These are phyloP conservation scores for Oryzias sinensis DNA, from an alignment of 2,797 vertebrate species.

Conservation along the genomic window DNA sequence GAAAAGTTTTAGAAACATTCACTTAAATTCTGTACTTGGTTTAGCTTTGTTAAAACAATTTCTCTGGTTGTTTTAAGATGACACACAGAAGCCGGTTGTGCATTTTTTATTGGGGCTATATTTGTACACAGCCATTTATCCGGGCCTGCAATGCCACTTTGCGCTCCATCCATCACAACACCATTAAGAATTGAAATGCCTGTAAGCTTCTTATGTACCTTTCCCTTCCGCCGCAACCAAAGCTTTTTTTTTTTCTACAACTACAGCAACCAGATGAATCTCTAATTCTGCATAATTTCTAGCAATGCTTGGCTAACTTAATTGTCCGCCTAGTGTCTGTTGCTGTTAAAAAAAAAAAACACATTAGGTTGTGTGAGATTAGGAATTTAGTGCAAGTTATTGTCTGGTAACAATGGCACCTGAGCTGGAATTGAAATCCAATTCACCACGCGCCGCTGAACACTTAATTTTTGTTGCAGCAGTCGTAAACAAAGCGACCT, in stretches of 20 bases:
- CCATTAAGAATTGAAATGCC: slow-evolving; percentile 60
- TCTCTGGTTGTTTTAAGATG: not conserved
- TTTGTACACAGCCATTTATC: slow-evolving; percentile 37
- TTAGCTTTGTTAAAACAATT: not conserved
- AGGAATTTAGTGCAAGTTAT: slow-evolving; percentile 14
- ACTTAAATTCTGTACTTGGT: no score
- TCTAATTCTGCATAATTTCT: slow-evolving; percentile 41
- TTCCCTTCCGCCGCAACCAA: slow-evolving; percentile 38
- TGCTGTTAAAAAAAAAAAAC: slow-evolving; percentile 6
- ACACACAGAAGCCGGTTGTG: slow-evolving; percentile 13
- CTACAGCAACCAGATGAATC: slow-evolving; percentile 31
- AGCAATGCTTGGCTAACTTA: slow-evolving; percentile 32
- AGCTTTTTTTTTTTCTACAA: slow-evolving; percentile 23
- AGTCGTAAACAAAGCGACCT: slow-evolving; percentile 4
- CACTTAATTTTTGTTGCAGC: not conserved
- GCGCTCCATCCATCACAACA: slow-evolving; percentile 47
- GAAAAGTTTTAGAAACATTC: no score
- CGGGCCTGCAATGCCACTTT: slow-evolving; percentile 26
- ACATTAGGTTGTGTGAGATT: slow-evolving; percentile 8
- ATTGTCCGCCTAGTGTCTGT: slow-evolving; percentile 34
- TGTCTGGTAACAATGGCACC: slow-evolving; percentile 32
- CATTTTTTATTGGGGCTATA: slow-evolving; percentile 31
- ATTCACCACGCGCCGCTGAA: slow-evolving; percentile 12
- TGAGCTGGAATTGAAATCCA: slow-evolving; percentile 15
- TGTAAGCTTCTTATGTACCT: slow-evolving; percentile 60